These are phyloP conservation scores for Epinephelus coioides DNA, from an alignment of 2,797 vertebrate species.

Conservation along the genomic window DNA sequence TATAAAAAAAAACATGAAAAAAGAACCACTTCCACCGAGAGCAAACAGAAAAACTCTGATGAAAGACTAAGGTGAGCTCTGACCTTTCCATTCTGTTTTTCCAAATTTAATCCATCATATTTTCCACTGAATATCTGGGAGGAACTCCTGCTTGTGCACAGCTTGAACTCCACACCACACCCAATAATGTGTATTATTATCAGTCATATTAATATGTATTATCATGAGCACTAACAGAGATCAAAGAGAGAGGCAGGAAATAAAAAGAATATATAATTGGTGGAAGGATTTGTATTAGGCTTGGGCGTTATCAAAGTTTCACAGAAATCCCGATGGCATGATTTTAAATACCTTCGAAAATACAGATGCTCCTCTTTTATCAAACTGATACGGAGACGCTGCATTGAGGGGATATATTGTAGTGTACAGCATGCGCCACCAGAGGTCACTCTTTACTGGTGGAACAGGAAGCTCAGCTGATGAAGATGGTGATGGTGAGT, in stretches of 20 bases:
- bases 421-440: too few relatives aligned
- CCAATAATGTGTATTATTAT: slow-evolving; percentile 22
- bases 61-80: neutral
- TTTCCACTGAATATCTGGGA: slow-evolving; percentile 36
- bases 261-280: neutral
- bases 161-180: slow-evolving; percentile 8
- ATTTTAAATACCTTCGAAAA: too few relatives aligned
- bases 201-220: slow-evolving; percentile 21
- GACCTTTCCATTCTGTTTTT: slow-evolving; percentile 33
- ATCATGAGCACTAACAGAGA: slow-evolving; percentile 13
- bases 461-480: too few relatives aligned
- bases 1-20: too few relatives aligned
- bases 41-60: neutral
- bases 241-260: slow-evolving; percentile 14
- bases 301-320: too few relatives aligned
- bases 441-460: too few relatives aligned
- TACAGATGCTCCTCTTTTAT: too few relatives aligned
- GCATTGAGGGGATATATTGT: too few relatives aligned
- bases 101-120: slow-evolving; percentile 21
- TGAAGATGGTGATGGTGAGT: fast-evolving
- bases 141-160: slow-evolving; percentile 18
- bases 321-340: too few relatives aligned
- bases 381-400: too few relatives aligned
- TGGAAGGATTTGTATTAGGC: neutral
- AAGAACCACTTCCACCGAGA: neutral